These are phyloP conservation scores for Leptopilina syphax DNA, from an alignment of 2,888 invertebrate species.

Conservation along the genomic window DNA sequence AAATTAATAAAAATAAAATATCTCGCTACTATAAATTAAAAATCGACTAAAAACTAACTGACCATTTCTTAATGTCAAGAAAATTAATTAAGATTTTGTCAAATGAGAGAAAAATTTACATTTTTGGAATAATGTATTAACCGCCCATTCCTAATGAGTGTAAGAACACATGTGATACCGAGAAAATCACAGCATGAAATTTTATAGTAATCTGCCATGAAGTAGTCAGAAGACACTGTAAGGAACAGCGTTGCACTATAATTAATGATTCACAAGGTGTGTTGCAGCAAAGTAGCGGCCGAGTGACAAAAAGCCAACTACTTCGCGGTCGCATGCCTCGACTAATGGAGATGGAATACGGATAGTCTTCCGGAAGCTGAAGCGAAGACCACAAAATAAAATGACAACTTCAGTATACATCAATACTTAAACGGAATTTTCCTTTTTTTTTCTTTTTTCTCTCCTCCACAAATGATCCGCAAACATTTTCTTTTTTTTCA, in stretches of 20 bases:
- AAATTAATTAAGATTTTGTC: too few species aligned
- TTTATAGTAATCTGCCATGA: constrained; percentile 53
- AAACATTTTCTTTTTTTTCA: too few species aligned
- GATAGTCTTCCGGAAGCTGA: constrained; percentile 55
- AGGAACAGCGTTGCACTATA: constrained; percentile 52
- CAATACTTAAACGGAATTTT: neutral
- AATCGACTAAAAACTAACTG: too few species aligned
- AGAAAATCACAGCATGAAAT: constrained; percentile 49
- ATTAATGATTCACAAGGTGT: constrained; percentile 65
- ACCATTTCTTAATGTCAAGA: too few species aligned
- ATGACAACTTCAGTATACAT: neutral
- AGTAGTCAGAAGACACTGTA: constrained; percentile 51
- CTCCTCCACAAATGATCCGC: neutral
- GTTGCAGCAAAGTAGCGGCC: constrained; percentile 48
- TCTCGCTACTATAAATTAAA: too few species aligned
- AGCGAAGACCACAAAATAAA: constrained; percentile 47
- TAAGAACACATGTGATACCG: neutral
- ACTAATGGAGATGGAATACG: constrained; percentile 55
- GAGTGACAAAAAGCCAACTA: constrained; percentile 58
- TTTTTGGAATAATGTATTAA: neutral
- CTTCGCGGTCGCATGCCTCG: constrained; percentile 44
- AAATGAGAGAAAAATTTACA: neutral
- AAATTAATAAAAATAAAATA: too few species aligned
- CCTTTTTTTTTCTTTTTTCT: neutral
- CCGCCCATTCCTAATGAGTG: too few species aligned